These are phyloP conservation scores for Hylyphantes graminicola DNA, from an alignment of 1,140 invertebrate species.

Conservation along the genomic window DNA sequence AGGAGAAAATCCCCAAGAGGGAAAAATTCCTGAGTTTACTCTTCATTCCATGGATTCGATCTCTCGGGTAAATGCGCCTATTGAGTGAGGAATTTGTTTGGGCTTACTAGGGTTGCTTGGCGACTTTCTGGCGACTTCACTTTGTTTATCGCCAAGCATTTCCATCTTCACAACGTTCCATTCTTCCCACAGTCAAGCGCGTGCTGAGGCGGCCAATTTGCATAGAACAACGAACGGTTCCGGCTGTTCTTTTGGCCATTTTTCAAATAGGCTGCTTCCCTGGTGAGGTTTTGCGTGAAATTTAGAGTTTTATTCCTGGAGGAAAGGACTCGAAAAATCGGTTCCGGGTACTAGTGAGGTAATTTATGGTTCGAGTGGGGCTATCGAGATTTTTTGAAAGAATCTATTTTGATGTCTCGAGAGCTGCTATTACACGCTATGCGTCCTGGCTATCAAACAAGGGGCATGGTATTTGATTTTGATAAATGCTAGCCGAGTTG, in stretches of 20 bases:
- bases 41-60: no score
- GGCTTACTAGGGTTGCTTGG: no score
- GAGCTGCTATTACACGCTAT: constrained; percentile 34
- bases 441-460: neutral
- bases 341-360: constrained; percentile 17
- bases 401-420: constrained; percentile 18
- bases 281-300: constrained; percentile 42
- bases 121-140: no score
- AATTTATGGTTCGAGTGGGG: constrained; percentile 45
- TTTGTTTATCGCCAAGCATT: constrained; percentile 3
- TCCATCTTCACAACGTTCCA: neutral
- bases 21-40: no score
- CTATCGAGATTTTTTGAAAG: constrained; percentile 8
- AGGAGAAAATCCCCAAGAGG: no score
- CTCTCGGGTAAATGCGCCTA: no score
- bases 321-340: neutral
- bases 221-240: constrained; percentile 45
- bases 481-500: constrained; percentile 14
- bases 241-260: constrained; percentile 51
- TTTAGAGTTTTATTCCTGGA: constrained; percentile 5
- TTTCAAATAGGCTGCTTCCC: constrained; percentile 44
- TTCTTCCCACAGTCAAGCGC: constrained; percentile 37
- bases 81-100: no score
- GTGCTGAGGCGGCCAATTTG: constrained; percentile 32
- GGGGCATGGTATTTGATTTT: neutral